Evolutionary conservation across 2,888 invertebrate species (phyloP).

Genomic region (Morpho deidamia): DNA sequence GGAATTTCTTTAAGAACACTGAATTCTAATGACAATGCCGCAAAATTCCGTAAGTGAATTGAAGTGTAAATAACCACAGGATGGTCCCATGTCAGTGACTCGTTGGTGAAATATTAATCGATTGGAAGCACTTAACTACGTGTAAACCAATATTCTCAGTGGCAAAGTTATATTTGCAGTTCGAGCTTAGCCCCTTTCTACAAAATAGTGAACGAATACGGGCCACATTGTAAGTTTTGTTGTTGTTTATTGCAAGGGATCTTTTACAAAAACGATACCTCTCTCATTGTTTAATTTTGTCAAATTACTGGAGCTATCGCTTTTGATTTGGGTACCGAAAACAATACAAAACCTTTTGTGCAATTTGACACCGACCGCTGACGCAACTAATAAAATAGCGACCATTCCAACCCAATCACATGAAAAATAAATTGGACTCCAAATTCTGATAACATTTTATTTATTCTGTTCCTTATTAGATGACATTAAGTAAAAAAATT

Average conservation of each 20-base stretch:
- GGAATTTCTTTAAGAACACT: not conserved
- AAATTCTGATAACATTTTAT: not conserved
- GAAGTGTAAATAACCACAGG: slow-evolving; percentile 50
- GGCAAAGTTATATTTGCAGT: slow-evolving; percentile 40
- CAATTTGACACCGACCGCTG: slow-evolving; percentile 61
- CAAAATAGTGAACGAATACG: slow-evolving; percentile 32
- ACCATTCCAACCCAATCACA: slow-evolving; percentile 44
- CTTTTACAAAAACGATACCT: slow-evolving; percentile 35
- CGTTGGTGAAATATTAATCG: slow-evolving; percentile 50
- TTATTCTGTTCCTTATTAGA: too few species aligned
- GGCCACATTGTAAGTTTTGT: slow-evolving; percentile 37
- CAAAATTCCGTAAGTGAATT: slow-evolving; percentile 45
- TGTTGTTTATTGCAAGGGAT: slow-evolving; percentile 15
- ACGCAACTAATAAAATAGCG: slow-evolving; percentile 44
- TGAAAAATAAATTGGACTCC: slow-evolving; percentile 14
- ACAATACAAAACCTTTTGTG: slow-evolving; percentile 68
- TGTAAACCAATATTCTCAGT: slow-evolving; percentile 59
- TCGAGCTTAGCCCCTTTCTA: slow-evolving; percentile 19
- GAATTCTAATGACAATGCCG: slow-evolving; percentile 26
- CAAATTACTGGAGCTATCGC: slow-evolving; percentile 63
- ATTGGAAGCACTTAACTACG: slow-evolving; percentile 47
- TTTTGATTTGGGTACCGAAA: slow-evolving; percentile 65
- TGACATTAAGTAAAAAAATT: not conserved
- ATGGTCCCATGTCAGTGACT: slow-evolving; percentile 54
- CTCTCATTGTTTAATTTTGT: slow-evolving; percentile 61